Percentiles rank a stretch among this genome's conserved stretches.
Evolutionary conservation across 2,888 invertebrate species (phyloP).

Genomic region (Lasiommata megera): DNA sequence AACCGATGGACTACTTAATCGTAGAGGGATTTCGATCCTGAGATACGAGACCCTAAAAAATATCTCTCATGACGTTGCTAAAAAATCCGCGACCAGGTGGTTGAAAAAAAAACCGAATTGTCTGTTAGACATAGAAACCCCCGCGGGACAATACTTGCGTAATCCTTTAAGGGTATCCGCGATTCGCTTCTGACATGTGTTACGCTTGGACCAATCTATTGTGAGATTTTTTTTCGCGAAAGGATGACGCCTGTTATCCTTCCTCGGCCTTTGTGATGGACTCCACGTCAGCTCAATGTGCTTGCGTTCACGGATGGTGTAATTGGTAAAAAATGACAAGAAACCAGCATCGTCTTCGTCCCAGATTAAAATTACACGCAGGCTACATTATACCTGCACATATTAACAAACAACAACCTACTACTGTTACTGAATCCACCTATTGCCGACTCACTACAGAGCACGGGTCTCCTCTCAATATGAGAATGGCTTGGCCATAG

Average conservation of each 20-base stretch:
- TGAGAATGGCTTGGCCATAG: too few relatives aligned
- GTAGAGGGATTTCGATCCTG: not conserved
- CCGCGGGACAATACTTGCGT: constrained; percentile 42
- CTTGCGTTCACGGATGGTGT: constrained; percentile 3
- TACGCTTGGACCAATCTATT: constrained; percentile 58
- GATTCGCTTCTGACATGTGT: constrained; percentile 61
- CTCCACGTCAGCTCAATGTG: constrained; percentile 22
- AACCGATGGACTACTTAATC: too few relatives aligned
- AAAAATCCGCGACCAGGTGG: constrained; percentile 69
- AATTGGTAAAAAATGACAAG: constrained; percentile 8
- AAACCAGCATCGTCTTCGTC: not conserved
- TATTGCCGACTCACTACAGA: too few relatives aligned
- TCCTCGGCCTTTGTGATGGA: constrained; percentile 27
- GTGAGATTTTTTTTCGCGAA: constrained; percentile 36
- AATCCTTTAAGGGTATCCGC: constrained; percentile 49
- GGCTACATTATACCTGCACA: too few relatives aligned
- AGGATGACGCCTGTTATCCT: constrained; percentile 33
- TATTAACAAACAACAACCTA: too few relatives aligned
- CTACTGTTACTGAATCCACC: too few relatives aligned
- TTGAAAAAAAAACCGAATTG: constrained; percentile 44
- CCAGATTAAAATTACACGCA: not conserved
- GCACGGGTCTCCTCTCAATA: too few relatives aligned
- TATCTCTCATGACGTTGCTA: constrained; percentile 60
- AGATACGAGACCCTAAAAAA: constrained; percentile 37
- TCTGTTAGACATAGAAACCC: constrained; percentile 17